Evolutionary conservation across 2,113 vertebrate genomes (phyloP).

Genomic region (Brienomyrus brachyistius): DNA sequence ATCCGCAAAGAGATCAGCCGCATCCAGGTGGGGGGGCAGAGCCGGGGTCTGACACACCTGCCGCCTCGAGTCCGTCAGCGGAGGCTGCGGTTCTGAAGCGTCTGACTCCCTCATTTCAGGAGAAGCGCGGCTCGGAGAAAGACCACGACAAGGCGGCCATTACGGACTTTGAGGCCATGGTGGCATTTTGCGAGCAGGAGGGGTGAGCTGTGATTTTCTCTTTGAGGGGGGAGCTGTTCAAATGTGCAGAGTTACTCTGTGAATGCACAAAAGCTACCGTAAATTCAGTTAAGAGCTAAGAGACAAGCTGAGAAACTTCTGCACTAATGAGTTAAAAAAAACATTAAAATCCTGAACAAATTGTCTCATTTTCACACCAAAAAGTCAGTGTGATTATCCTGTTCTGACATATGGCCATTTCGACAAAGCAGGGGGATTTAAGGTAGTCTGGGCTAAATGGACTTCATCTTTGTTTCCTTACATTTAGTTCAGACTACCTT

Average conservation of each 20-base stretch:
- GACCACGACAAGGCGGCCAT: constrained; percentile 73
- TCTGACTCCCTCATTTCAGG: constrained; percentile 49
- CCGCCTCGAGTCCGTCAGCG: not conserved
- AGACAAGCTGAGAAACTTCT: not conserved
- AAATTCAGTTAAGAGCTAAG: constrained; percentile 35
- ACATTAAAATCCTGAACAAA: not conserved
- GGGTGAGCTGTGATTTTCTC: constrained; percentile 44
- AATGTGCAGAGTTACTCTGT: not conserved
- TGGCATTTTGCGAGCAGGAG: constrained; percentile 76
- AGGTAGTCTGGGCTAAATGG: too few relatives aligned
- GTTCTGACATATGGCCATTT: too few relatives aligned
- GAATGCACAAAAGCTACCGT: not conserved
- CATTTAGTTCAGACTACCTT: too few relatives aligned
- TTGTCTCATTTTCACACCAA: not conserved
- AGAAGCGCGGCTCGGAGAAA: constrained; percentile 73
- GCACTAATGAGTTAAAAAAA: not conserved
- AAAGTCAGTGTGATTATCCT: too few relatives aligned
- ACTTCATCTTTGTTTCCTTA: too few relatives aligned
- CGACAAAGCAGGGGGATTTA: too few relatives aligned
- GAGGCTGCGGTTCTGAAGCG: not conserved
- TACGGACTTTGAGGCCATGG: constrained; percentile 80
- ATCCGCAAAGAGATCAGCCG: constrained; percentile 77
- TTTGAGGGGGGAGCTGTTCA: not conserved
- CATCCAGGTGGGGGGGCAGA: constrained; percentile 61
- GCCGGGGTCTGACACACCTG: not conserved